Evolutionary conservation across 2,113 vertebrate genomes (phyloP), one percentile per base, ranked within the genome.

Genomic region (Chaetodon trifascialis): DNA sequence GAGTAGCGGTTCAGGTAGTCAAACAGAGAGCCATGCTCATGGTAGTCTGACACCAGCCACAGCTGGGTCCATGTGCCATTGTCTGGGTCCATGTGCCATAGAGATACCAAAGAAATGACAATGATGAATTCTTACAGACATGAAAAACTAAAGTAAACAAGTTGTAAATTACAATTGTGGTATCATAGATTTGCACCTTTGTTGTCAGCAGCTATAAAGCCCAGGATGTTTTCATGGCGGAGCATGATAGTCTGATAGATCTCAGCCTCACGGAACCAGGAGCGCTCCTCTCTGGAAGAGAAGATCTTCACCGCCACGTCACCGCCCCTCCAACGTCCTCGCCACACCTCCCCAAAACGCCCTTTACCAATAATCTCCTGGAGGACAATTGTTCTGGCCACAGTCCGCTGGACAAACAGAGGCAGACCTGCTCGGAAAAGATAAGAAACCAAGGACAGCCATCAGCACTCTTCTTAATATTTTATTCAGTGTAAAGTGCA

Each of bases 241-340:
- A 99, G 92, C 98, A 99, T 99, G 21, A 99, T 97, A 0, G 98
- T 99, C 58, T 99, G 98, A 56, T 99, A 99, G 19, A 99, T 99
- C 80, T 99, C 98, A 0, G 98, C 98, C 54, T 99, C 98, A 71
- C 98, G 95, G 91, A 99, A 99, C 98, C 98, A 99, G 17, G 98
- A 99, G 0, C 98, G 96, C 14, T 99, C 98, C 91, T 99, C 98
- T 0, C 97, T 96, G 0, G 98, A 99, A 0, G 98, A 99, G 90
- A 99, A 99, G 75, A 99, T 99, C 83, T 99, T 99, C 40, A 99
- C 98, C 0, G 98, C 98, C n/a, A 99, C 98, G 0, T 99, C 98
- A 0, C 97, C 98, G 0, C 98, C 98, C 0, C 97, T 92, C 98
- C 98, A 99, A 30, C 96, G 92, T 30, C 98, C 98, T 0, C 98